Percentiles rank a stretch among this genome's conserved stretches.
Conservation (phyloP, 2,888 invertebrate species). For the Heliconius ismenius region DNA sequence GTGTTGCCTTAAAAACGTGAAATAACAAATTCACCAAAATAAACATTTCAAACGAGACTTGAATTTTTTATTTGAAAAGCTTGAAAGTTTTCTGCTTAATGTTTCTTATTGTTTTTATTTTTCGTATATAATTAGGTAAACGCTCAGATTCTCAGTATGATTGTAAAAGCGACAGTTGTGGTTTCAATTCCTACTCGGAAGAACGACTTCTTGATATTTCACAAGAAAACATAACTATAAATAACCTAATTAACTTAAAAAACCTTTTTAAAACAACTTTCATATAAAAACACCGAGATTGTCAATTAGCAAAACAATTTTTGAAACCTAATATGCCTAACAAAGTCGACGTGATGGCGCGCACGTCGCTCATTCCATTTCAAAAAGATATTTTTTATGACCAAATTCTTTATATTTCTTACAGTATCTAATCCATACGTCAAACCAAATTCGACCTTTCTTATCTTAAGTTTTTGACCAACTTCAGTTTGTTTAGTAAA, state of each 20-base stretch:
- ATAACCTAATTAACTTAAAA: neutral
- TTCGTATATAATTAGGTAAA: too few species aligned
- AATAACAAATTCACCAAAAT: slow-evolving; percentile 16
- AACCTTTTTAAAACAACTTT: neutral
- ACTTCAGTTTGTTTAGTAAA: slow-evolving; percentile 6
- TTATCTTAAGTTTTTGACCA: slow-evolving; percentile 21
- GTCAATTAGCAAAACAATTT: slow-evolving; percentile 5
- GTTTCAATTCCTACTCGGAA: neutral
- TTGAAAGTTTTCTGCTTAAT: neutral
- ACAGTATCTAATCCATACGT: slow-evolving; percentile 21
- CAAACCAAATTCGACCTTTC: slow-evolving; percentile 8
- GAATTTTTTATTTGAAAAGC: slow-evolving; percentile 11
- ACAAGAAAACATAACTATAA: neutral
- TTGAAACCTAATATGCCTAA: slow-evolving; percentile 1
- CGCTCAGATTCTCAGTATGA: neutral
- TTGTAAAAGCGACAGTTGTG: neutral
- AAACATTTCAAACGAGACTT: slow-evolving; percentile 19
- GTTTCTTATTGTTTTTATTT: neutral
- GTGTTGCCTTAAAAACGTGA: slow-evolving; percentile 1
- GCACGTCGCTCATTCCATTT: neutral
- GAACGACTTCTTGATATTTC: too few species aligned
- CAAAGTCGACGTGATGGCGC: neutral
- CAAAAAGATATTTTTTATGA: slow-evolving; percentile 11
- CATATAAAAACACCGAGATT: neutral
- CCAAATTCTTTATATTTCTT: slow-evolving; percentile 6